Base-by-base conservation (phyloP, 1,140 invertebrate species). In the Aphelenchoides fujianensis region DNA sequence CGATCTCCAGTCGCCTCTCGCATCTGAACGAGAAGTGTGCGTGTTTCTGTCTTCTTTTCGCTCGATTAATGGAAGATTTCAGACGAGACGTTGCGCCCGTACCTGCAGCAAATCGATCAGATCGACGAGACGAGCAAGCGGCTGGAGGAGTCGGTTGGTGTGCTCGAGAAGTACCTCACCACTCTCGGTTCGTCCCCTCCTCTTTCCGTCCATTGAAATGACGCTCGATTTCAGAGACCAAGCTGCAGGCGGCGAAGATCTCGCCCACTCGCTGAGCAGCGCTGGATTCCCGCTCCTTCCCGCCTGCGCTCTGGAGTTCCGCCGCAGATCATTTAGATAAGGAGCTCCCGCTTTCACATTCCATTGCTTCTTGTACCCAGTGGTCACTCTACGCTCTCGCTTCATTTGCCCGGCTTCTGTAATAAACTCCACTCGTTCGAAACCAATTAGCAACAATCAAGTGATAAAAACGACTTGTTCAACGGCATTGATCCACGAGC, bases 101-200 rank as follows among this genome's bases (percentile, higher is more conserved):
- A 91, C 32, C 86, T 92, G 71, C 88, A 91, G 63, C 91, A 92
- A 85, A 92, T 93, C 63, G 91, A 92, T 84, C 90, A 91, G 82
- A 91, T 94, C 66, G 92, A 93, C 78, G 91, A 91, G 74, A 92
- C 91, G 80, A 91, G 92, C 1, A 89, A 88, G 28, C 92, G 92
- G 84, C 85, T 94, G 37, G 92, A 94, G 84, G 90, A 92, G 77
- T 91, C 92, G n/a, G 92, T 92, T 12, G 92, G 91, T 78, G 91
- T 92, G 86, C 86, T 94, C 28, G 91, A 93, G 84, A 89, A 90
- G 27, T 94, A 93, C 85, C 91, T 91, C 0, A 92, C 91, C 85
- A 87, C 90, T 79, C 84, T 94, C 54, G 85, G 85, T 85, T 32
- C 1, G 37, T 48, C n/a, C n/a, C n/a, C n/a, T n/a, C 41, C 41